A percentile compares a stretch with the other conserved stretches of the same genome.
Evolutionary conservation across 2,888 invertebrate genomes (phyloP).

Genomic region (Torymus auratus): DNA sequence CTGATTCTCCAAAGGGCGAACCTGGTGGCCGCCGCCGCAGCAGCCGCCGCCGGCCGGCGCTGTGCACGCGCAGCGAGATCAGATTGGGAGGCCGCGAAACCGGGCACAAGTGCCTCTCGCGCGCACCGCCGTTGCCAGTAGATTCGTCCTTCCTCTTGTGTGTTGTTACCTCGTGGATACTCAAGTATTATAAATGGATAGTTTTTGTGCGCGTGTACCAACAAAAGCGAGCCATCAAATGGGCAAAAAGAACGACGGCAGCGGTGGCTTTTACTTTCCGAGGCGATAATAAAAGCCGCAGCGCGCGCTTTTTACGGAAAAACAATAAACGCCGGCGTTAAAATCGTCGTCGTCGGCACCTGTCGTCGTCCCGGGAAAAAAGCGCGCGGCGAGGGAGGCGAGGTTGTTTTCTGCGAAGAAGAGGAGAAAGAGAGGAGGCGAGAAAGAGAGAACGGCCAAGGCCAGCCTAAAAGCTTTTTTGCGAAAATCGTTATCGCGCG

Average conservation of each 20-base stretch:
- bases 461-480: no score
- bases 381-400: neutral
- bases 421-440: neutral
- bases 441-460: neutral
- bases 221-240: no score
- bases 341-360: constrained; percentile 28
- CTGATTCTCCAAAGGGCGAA: constrained; percentile 71
- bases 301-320: constrained; percentile 23
- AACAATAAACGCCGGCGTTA: constrained; percentile 43
- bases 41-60: constrained; percentile 34
- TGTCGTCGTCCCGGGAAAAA: constrained; percentile 3
- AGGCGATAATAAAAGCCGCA: constrained; percentile 5
- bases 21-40: constrained; percentile 46
- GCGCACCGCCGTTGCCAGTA: neutral
- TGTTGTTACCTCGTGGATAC: no score
- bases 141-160: no score
- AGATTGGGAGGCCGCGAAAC: constrained; percentile 49
- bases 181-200: no score
- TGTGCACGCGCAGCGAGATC: constrained; percentile 32
- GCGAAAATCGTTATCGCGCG: neutral
- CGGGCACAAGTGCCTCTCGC: constrained; percentile 18
- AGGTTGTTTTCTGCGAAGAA: constrained; percentile 14
- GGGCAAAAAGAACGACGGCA: no score
- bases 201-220: no score
- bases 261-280: constrained; percentile 20